These are phyloP conservation scores for Netelia fuscicornis DNA, from an alignment of 2,888 invertebrate species.

Conservation along the genomic window DNA sequence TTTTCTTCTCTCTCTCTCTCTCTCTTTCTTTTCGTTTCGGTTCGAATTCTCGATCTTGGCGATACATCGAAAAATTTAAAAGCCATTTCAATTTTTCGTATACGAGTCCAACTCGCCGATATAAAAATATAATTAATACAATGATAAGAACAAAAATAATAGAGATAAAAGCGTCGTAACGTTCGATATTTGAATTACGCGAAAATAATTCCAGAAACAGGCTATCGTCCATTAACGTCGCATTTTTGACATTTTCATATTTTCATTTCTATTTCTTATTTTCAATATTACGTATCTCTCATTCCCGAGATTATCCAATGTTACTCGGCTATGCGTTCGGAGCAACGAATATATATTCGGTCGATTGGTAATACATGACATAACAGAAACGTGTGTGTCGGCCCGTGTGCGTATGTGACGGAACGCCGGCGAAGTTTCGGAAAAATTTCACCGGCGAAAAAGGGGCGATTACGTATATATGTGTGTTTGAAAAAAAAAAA, in stretches of 20 bases:
- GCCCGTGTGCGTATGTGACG: not conserved
- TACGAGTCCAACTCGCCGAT: too few species aligned
- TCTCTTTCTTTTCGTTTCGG: constrained; percentile 9
- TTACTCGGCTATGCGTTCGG: constrained; percentile 4
- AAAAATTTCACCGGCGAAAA: constrained; percentile 61
- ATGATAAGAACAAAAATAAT: not conserved
- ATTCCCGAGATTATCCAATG: not conserved
- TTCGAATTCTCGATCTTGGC: constrained; percentile 9
- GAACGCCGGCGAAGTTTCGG: constrained; percentile 39
- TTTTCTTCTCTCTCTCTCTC: not conserved
- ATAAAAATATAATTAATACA: too few species aligned
- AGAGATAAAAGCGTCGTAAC: not conserved
- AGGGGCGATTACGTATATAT: constrained; percentile 51
- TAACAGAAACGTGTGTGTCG: constrained; percentile 40
- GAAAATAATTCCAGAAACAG: not conserved
- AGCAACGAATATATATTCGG: constrained; percentile 14
- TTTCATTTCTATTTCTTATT: not conserved
- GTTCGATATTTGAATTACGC: not conserved
- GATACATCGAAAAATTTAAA: not conserved
- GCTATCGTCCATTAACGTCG: not conserved
- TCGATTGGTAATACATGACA: constrained; percentile 49
- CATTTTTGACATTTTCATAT: not conserved
- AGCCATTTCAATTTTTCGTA: too few species aligned
- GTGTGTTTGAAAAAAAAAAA: constrained; percentile 4
- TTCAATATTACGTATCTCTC: not conserved